Evolutionary conservation across 2,113 vertebrate genomes (phyloP), one percentile per base, ranked within the genome.

Genomic region (Phalacrocorax pelagicus): DNA sequence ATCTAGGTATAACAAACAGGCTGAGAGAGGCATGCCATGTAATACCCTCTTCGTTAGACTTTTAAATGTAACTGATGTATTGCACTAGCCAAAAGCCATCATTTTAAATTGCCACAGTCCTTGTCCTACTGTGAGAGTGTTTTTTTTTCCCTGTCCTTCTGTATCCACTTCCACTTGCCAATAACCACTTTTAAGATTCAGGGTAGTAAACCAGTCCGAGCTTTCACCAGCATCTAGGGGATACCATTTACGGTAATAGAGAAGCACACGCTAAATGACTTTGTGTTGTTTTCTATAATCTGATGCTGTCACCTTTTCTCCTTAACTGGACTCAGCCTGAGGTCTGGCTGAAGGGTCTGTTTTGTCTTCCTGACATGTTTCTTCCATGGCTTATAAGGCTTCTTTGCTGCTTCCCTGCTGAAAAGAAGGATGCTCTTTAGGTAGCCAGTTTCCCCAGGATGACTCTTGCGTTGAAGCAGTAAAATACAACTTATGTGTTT

Each of bases 101-200:
- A 44, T 96, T 96, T 94, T 96, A 94, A 97, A 97, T 97, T 97
- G 96, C 93, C 93, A 97, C 96, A 97, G 94, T 95, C 87, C 96
- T 97, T 87, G 78, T 97, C 92, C 74, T 91, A 69, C 93, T 93
- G 92, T 97, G 91, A 96, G 92, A 34, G 52, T 19, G 1, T 17
- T n/a, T 32, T 46, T 2, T 44, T 38, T 13, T 15, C 26, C 22
- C 26, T 40, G 47, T 94, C 54, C 82, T 67, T 90, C 91, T 92
- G 78, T 61, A 94, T 75, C 78, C 52, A 87, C 72, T 95, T 95
- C 42, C 19, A 90, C 81, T 95, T 97, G 96, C 94, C 94, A 96
- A 75, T 82, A 85, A 90, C 85, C 71, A 93, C 87, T 95, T 87
- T 93, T 85, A 96, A 94, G 74, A 94, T 95, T 91, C 93, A 90